phyloP scores from a whole-genome alignment of 1,140 invertebrate species.

The Coenobita brevimanus region DNA sequence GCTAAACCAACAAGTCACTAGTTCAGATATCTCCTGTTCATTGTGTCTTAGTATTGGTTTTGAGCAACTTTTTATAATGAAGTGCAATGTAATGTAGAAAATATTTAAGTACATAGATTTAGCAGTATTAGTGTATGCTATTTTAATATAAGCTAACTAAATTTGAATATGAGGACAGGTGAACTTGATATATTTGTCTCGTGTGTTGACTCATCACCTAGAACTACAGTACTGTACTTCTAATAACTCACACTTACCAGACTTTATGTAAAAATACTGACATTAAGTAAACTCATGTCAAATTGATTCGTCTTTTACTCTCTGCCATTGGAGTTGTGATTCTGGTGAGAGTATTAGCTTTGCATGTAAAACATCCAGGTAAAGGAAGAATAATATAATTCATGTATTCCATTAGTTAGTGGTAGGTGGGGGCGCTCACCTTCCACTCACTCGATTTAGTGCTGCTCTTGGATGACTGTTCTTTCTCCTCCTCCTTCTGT shows the following conservation, averaged over 20 bases:
- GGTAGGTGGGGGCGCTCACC: no score
- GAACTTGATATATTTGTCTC: constrained; percentile 56
- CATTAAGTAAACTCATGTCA: constrained; percentile 40
- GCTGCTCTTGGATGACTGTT: no score
- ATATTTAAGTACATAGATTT: constrained; percentile 48
- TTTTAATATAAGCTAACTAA: constrained; percentile 46
- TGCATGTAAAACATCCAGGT: no score
- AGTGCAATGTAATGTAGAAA: constrained; percentile 54
- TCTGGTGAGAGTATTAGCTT: no score
- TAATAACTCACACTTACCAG: constrained; percentile 49
- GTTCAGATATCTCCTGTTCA: constrained; percentile 51
- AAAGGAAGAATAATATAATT: no score
- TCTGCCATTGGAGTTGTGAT: no score
- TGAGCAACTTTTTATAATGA: constrained; percentile 38
- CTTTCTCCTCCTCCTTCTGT: no score
- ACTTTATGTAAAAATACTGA: constrained; percentile 43
- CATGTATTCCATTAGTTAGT: no score
- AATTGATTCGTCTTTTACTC: no score
- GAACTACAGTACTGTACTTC: constrained; percentile 30
- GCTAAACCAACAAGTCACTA: constrained; percentile 39
- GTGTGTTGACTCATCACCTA: constrained; percentile 47
- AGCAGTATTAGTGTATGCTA: constrained; percentile 55
- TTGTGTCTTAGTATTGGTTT: constrained; percentile 49
- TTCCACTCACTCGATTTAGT: no score
- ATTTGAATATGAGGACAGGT: constrained; percentile 47